These are phyloP conservation scores for Eutolmus rufibarbis DNA, from an alignment of 2,888 invertebrate species.

Conservation along the genomic window DNA sequence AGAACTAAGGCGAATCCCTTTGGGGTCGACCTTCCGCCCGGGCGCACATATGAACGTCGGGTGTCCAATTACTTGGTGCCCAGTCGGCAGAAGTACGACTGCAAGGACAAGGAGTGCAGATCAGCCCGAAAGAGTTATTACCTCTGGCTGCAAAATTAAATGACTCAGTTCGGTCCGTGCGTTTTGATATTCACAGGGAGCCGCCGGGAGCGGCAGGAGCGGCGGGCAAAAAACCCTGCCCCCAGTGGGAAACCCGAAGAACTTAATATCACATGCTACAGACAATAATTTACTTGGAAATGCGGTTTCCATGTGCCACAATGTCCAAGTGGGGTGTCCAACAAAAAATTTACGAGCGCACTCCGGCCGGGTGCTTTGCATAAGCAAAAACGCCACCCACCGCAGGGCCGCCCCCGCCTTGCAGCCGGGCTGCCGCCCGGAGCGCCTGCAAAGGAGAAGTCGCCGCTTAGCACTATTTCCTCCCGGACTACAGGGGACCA, in stretches of 20 bases:
- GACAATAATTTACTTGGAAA: constrained; percentile 41
- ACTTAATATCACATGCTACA: constrained; percentile 41
- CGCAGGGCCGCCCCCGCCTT: background rate
- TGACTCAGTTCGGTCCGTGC: constrained; percentile 18
- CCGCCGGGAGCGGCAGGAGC: background rate
- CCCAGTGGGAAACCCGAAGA: constrained; percentile 31
- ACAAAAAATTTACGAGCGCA: constrained; percentile 33
- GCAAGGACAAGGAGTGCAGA: background rate
- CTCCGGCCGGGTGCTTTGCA: background rate
- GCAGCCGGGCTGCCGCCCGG: background rate
- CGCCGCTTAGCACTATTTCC: constrained; percentile 34
- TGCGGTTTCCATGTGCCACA: constrained; percentile 40
- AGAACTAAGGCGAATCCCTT: background rate
- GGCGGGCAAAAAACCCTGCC: constrained; percentile 4
- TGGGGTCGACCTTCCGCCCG: background rate
- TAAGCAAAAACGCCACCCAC: constrained; percentile 28
- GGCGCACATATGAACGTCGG: background rate
- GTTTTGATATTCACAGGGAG: constrained; percentile 10
- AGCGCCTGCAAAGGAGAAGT: background rate
- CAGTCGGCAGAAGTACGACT: background rate
- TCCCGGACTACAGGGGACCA: background rate
- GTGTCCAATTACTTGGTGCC: background rate
- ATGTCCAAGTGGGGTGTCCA: constrained; percentile 40
- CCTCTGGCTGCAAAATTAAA: constrained; percentile 10
- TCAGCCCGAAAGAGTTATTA: background rate